Base-by-base conservation (phyloP, 2,113 vertebrate genomes). In the Laticauda laticaudata region DNA sequence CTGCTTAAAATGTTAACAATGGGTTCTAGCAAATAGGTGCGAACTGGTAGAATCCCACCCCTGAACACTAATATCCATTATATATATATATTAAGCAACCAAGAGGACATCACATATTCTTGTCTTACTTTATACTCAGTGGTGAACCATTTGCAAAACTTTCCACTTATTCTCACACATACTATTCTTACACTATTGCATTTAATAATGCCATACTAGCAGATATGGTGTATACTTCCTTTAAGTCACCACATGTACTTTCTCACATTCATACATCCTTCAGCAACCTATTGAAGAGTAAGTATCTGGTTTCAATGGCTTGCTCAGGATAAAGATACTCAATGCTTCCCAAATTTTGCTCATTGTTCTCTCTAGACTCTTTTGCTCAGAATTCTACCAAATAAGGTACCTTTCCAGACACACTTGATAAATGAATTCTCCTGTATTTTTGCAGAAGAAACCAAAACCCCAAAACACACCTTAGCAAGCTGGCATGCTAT, bases 401-500 rank as follows among this genome's bases (percentile, higher is more conserved):
- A 81, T 39, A 59, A 24, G 2, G 57, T 24, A 81, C 7, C 75
- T 21, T 81, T 15, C 18, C 0, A 34, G 75, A 18, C 34, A 43
- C 18, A 21, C 15, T 43, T 81, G 34, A 81, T 81, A 81, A 81
- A 43, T 21, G 34, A 81, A 81, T 81, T 43, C 6, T 81, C 34
- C 75, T 81, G 43, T 81, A 81, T 81, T 81, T 81, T 81, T 81
- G 18, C 75, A 43, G 75, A 7, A 21, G 34, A 81, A 43, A 81
- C 18, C 75, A 81, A 43, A 43, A 92, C 93, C 94, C 95, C 95
- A 97, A 97, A 29, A 12, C 43, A 45, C 26, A 64, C 15, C 94
- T 93, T 95, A 69, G 90, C 95, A 93, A 95, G 97, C 94, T 97
- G 96, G 94, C 95, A 97, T 96, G 95, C 94, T 92, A 93, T 95